Evolutionary conservation across 2,797 vertebrate genomes (phyloP), one percentile per base, ranked within the genome.

Genomic region (Onychomys torridus): DNA sequence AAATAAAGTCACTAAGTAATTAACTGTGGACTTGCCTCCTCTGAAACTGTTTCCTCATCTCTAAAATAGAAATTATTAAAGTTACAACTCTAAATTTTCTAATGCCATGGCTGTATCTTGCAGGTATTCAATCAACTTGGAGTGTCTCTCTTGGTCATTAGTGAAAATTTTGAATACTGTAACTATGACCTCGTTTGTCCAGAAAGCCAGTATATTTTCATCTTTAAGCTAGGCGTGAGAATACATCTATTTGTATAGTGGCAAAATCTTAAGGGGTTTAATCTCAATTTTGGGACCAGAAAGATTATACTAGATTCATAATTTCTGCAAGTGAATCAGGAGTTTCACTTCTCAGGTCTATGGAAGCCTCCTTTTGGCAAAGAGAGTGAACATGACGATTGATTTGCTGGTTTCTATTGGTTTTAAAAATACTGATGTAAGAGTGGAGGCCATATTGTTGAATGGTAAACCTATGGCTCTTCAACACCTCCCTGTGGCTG

Each of bases 31-130:
- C 9, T 63, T 86, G 55, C 25, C 37, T 96, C 77, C 19, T 73
- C 79, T 91, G 77, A 91, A 46, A 59, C 34, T 67, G 5, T 90
- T 95, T 94, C 52, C 27, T 93, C 94, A 77, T 81, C 19, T 94
- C 75, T 88, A 59, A 83, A 91, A 57, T 5, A 73, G 21, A 17
- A 49, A 78, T 29, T 73, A 6, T 43, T 43, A 81, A 59, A 92
- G 65, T 71, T n/a, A 17, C 37, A 43, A 67, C 75, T 49, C 2
- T 9, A 37, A 92, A 88, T 11, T 14, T 89, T 32, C 16, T 49
- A 43, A 49, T 25, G 16, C 32, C 23, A 3, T 69, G 21, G 29
- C 9, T 73, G 79, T 75, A 32, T 6, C 7, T 37, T 81, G 7
- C 8, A 88, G 34, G 0, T 67, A 14, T 40, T 40, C 73, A 63